Evolutionary conservation across 2,113 vertebrate species (phyloP), one percentile per base, ranked within the genome.

Genomic region (Podarcis muralis): DNA sequence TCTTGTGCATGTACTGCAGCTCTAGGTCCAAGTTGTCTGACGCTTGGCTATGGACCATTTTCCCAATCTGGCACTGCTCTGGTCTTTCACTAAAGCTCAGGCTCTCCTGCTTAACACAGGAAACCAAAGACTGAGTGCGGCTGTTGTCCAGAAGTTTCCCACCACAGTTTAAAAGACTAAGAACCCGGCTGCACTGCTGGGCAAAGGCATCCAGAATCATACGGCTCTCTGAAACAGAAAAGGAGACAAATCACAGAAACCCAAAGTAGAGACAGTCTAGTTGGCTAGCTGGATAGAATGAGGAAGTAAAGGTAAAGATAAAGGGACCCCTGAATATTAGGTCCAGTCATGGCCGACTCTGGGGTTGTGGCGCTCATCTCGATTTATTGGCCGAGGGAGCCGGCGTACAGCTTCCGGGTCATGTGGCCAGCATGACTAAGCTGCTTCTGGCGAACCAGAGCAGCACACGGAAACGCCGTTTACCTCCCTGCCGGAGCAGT

Each of bases 191-290:
- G 95, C 99, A 99, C 72, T 99, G 98, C 91, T 99, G 99, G 82
- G 99, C 99, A 93, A 99, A 99, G 94, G 98, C 99, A 93, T 99
- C 99, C 96, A 99, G 94, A 94, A 99, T 99, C 96, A 99, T 97
- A 25, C 98, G 98, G 92, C 98, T 98, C 96, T 99, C 99, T 99
- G 95, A 59, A 95, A 97, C 84, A 92, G 90, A 97, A 74, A 68
- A 95, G 91, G 94, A 94, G 83, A 95, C 84, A 90, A 80, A 80
- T 96, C 93, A 91, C 92, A 96, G 92, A 91, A 91, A 91, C 48
- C 57, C 37, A 89, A 62, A 23, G 75, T n/a, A 88, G 92, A 92
- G 91, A 80, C 92, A 85, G 48, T 72, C 62, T 18, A 16, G 93
- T 78, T 81, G 88, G 82, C 25, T 53, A 57, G 48, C 5, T 12